A percentile compares a stretch with the other conserved stretches of the same genome.
Evolutionary conservation across 1,140 invertebrate species (phyloP).

Genomic region (Drosophila tsacasi): DNA sequence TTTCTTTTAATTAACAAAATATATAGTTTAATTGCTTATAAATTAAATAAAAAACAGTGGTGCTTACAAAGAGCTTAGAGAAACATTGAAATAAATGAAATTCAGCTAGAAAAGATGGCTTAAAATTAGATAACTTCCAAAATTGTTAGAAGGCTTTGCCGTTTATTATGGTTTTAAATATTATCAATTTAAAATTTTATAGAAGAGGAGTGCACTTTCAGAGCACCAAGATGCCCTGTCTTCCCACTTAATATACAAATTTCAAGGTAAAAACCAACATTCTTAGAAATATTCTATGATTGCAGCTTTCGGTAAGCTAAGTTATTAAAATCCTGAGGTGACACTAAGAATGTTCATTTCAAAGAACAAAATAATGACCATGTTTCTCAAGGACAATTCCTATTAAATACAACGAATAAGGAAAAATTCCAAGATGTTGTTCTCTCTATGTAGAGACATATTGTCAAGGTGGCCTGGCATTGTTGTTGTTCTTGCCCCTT

Average conservation of each 20-base stretch:
- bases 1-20: not conserved
- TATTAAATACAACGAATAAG: too few relatives aligned
- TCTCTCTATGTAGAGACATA: constrained; percentile 18
- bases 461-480: constrained; percentile 26
- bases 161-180: not conserved
- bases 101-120: not conserved
- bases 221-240: not conserved
- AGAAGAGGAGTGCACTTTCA: too few relatives aligned
- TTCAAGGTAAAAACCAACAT: too few relatives aligned
- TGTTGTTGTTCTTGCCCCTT: constrained; percentile 41
- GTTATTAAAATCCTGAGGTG: not conserved
- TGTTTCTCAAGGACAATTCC: not conserved
- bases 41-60: not conserved
- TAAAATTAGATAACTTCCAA: not conserved
- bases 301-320: not conserved
- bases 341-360: not conserved
- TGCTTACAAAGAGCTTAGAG: not conserved
- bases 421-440: not conserved
- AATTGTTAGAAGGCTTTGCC: not conserved
- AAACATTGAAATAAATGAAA: not conserved
- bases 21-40: not conserved
- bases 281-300: not conserved
- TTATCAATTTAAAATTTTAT: not conserved
- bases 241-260: not conserved
- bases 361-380: not conserved